phyloP scores from a whole-genome alignment of 2,888 invertebrate genomes.

The Punctoribates punctum region DNA sequence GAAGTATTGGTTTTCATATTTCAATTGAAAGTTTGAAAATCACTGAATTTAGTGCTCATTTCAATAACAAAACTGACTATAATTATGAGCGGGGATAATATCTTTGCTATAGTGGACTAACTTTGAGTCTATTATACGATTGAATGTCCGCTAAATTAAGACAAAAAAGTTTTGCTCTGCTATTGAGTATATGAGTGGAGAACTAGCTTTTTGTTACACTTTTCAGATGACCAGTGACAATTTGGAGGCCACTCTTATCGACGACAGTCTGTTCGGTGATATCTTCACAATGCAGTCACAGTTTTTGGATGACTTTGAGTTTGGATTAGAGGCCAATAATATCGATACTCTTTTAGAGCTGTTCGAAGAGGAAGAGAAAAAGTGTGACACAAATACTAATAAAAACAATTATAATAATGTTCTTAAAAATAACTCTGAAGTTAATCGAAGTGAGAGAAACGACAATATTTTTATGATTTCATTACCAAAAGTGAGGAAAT shows the following conservation, averaged over 20 bases:
- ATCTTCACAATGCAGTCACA: constrained; percentile 30
- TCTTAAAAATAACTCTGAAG: not conserved
- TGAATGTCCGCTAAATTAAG: constrained; percentile 6
- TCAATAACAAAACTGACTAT: too few relatives aligned
- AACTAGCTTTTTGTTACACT: constrained; percentile 24
- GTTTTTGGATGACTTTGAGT: constrained; percentile 31
- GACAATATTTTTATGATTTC: constrained; percentile 4
- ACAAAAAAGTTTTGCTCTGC: constrained; percentile 21
- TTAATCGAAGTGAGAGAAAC: not conserved
- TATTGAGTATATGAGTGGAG: not conserved
- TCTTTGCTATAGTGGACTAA: not conserved
- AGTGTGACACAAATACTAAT: not conserved
- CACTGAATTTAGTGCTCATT: too few relatives aligned
- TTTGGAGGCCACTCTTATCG: constrained; percentile 14
- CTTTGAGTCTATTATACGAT: not conserved
- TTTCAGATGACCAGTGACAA: constrained; percentile 7
- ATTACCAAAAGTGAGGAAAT: constrained; percentile 22
- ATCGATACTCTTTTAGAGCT: constrained; percentile 26
- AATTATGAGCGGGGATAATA: not conserved
- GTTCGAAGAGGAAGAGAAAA: constrained; percentile 9
- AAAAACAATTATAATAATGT: not conserved
- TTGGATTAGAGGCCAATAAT: constrained; percentile 31
- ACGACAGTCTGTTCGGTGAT: constrained; percentile 17
- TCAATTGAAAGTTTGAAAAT: too few relatives aligned
- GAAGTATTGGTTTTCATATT: too few relatives aligned